phyloP scores from a whole-genome alignment of 2,113 vertebrate genomes.

The Oostethus manadensis region DNA sequence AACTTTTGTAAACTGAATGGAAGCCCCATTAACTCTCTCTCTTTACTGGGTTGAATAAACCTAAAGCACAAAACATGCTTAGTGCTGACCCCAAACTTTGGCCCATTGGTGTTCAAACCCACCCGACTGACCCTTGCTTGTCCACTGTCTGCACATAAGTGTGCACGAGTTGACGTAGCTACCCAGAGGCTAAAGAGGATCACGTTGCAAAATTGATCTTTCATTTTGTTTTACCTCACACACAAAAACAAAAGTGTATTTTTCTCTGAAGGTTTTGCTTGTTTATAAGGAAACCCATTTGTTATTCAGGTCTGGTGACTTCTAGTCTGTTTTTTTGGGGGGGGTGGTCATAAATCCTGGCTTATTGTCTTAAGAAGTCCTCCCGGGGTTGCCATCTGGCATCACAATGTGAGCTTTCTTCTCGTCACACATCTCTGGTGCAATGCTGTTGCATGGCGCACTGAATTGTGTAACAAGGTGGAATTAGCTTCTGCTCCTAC shows the following conservation, averaged over 20 bases:
- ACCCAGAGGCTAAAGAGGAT: background rate
- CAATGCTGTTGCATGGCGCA: constrained; percentile 25
- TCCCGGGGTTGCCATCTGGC: constrained; percentile 60
- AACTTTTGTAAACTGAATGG: too few relatives aligned
- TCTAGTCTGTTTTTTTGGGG: constrained; percentile 20
- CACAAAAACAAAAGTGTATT: constrained; percentile 1
- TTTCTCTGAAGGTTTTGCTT: background rate
- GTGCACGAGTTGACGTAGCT: background rate
- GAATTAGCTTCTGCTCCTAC: constrained; percentile 23
- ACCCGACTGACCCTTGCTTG: background rate
- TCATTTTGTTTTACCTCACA: constrained; percentile 1
- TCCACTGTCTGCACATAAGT: background rate
- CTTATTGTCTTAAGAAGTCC: constrained; percentile 63
- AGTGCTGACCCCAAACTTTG: background rate
- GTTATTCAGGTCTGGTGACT: constrained; percentile 26
- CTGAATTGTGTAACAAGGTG: constrained; percentile 27
- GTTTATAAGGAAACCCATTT: constrained; percentile 20
- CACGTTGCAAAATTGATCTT: constrained; percentile 1
- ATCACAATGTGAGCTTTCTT: constrained; percentile 44
- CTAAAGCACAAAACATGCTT: background rate
- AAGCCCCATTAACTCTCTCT: too few relatives aligned
- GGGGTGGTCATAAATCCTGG: constrained; percentile 45
- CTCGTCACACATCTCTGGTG: constrained; percentile 33
- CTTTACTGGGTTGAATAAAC: too few relatives aligned
- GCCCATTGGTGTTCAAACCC: background rate